Evolutionary conservation across 1,140 invertebrate species (phyloP).

Genomic region (Drosophila ficusphila): DNA sequence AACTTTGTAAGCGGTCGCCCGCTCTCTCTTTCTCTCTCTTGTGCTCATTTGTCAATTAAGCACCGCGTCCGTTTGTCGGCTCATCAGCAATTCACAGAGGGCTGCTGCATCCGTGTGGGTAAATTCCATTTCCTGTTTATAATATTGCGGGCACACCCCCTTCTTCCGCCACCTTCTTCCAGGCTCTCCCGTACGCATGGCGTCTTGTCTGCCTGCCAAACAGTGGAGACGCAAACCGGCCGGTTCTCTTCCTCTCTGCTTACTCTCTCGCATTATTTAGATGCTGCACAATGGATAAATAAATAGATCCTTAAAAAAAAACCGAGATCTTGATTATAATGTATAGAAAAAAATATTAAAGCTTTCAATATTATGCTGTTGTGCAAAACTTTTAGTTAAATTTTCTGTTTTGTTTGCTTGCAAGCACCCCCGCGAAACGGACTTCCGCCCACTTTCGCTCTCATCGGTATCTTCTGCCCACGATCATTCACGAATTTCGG

Average conservation of each 20-base stretch:
- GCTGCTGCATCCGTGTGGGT: constrained; percentile 55
- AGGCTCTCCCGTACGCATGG: constrained; percentile 21
- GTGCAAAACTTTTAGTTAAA: too few species aligned
- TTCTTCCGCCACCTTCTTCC: neutral
- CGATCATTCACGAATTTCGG: constrained; percentile 12
- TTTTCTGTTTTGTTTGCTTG: too few species aligned
- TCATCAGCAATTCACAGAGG: constrained; percentile 62
- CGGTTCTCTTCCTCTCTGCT: constrained; percentile 11
- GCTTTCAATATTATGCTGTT: too few species aligned
- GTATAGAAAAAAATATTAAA: too few species aligned
- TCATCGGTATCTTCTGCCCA: neutral
- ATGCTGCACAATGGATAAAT: constrained; percentile 24
- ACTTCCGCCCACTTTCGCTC: constrained; percentile 30
- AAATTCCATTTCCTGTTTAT: constrained; percentile 82
- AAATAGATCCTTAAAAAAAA: too few species aligned
- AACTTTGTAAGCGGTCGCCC: constrained; percentile 56
- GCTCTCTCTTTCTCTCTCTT: constrained; percentile 34
- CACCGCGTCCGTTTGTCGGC: constrained; percentile 70
- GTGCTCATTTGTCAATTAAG: constrained; percentile 79
- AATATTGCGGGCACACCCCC: constrained; percentile 59
- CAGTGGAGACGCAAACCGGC: constrained; percentile 25
- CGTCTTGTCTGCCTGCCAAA: constrained; percentile 37
- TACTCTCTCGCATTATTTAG: constrained; percentile 5
- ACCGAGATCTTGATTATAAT: too few species aligned
- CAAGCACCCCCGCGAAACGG: constrained; percentile 6